Evolutionary conservation across 2,113 vertebrate species (phyloP).

Genomic region (Brienomyrus brachyistius): DNA sequence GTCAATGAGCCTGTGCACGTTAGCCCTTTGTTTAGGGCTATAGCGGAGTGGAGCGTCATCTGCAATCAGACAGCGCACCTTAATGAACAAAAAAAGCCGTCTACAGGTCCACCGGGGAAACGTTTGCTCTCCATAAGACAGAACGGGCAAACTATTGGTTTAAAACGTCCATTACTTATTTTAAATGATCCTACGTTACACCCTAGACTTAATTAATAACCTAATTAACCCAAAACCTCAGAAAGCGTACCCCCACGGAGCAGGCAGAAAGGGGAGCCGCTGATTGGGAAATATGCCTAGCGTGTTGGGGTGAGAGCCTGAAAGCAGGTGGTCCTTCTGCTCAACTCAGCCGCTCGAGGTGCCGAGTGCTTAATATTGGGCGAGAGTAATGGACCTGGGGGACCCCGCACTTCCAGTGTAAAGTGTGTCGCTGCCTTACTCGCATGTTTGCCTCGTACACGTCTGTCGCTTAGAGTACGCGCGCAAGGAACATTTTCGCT

Average conservation of each 20-base stretch:
- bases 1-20: constrained; percentile 51
- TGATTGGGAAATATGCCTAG: constrained; percentile 9
- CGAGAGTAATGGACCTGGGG: neutral
- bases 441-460: neutral
- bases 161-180: constrained; percentile 16
- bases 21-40: neutral
- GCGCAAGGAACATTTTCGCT: neutral
- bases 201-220: constrained; percentile 16
- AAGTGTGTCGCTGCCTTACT: neutral
- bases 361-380: neutral
- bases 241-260: constrained; percentile 11
- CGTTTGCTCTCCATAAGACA: neutral
- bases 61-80: neutral
- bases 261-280: neutral
- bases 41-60: neutral
- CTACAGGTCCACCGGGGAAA: constrained; percentile 6
- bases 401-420: neutral
- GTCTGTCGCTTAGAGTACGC: neutral
- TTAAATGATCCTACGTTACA: constrained; percentile 5
- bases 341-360: neutral
- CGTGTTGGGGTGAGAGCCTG: neutral
- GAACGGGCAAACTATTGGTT: constrained; percentile 3
- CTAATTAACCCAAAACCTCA: constrained; percentile 18
- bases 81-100: constrained; percentile 11
- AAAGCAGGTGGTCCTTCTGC: constrained; percentile 14